Percentiles rank a stretch among this genome's conserved stretches.
phyloP scores from a whole-genome alignment of 2,797 vertebrate species.

The Siniperca undulata region DNA sequence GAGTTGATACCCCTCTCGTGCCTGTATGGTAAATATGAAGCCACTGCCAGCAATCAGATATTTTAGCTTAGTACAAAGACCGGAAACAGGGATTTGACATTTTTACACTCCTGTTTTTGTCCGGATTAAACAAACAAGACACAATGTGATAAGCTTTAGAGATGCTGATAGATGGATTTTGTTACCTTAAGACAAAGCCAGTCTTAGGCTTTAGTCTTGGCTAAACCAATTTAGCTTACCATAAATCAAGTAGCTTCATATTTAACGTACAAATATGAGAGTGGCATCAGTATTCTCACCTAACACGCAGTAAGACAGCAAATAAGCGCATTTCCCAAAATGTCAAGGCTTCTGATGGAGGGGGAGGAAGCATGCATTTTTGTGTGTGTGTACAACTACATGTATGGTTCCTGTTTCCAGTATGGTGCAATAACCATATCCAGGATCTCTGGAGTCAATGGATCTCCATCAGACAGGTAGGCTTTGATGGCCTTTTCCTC shows the following conservation, averaged over 20 bases:
- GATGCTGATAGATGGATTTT: background rate
- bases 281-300: background rate
- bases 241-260: background rate
- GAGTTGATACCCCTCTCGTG: background rate
- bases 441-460: constrained; percentile 87
- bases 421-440: constrained; percentile 88
- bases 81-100: background rate
- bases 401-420: constrained; percentile 94
- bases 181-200: background rate
- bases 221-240: background rate
- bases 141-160: background rate
- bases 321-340: background rate
- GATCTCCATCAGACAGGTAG: constrained; percentile 84
- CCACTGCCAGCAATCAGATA: background rate
- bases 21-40: background rate
- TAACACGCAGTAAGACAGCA: background rate
- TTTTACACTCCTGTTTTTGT: background rate
- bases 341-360: background rate
- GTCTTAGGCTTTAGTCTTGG: background rate
- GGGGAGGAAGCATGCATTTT: background rate
- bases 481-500: constrained; percentile 90
- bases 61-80: background rate
- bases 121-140: background rate
- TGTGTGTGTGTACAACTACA: constrained; percentile 76
- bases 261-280: background rate